Conservation (phyloP, 2,888 invertebrate species). For the Ctena decussata region DNA sequence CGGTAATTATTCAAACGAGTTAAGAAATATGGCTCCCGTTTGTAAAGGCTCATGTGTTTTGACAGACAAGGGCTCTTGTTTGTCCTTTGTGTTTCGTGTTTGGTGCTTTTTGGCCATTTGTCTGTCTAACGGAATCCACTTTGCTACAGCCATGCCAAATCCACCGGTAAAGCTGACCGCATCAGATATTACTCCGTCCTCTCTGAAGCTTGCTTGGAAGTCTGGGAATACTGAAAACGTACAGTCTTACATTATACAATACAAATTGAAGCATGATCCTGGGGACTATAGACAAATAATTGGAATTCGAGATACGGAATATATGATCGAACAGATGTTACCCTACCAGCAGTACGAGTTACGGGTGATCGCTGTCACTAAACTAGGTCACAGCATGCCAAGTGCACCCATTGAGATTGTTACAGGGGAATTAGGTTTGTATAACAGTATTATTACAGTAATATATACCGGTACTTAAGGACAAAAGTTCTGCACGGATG, state of each 20-base stretch:
- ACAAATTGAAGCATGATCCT: conserved; percentile 95
- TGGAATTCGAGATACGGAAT: conserved; percentile 95
- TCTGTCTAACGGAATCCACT: conserved; percentile 2
- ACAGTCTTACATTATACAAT: conserved; percentile 98
- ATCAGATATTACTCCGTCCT: conserved; percentile 97
- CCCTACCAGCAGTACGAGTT: conserved; percentile 99
- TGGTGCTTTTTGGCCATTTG: conserved; percentile 41
- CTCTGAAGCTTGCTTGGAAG: conserved; percentile 96
- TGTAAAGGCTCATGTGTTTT: background rate
- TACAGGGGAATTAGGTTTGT: conserved; percentile 97
- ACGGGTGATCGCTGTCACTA: conserved; percentile 97
- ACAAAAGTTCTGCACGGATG: no score
- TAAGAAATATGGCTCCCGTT: background rate
- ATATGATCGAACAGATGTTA: conserved; percentile 92
- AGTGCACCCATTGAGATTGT: conserved; percentile 96
- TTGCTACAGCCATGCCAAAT: conserved; percentile 93
- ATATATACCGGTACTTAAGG: no score
- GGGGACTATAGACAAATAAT: conserved; percentile 94
- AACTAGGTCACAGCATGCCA: conserved; percentile 96
- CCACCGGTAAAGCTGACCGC: conserved; percentile 96
- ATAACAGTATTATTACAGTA: conserved; percentile 2
- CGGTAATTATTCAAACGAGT: background rate
- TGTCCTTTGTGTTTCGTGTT: conserved; percentile 17
- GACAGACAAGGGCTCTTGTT: background rate
- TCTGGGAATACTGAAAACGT: conserved; percentile 89